Conservation (phyloP, 2,888 invertebrate genomes). For the Quadroppia sp. region DNA sequence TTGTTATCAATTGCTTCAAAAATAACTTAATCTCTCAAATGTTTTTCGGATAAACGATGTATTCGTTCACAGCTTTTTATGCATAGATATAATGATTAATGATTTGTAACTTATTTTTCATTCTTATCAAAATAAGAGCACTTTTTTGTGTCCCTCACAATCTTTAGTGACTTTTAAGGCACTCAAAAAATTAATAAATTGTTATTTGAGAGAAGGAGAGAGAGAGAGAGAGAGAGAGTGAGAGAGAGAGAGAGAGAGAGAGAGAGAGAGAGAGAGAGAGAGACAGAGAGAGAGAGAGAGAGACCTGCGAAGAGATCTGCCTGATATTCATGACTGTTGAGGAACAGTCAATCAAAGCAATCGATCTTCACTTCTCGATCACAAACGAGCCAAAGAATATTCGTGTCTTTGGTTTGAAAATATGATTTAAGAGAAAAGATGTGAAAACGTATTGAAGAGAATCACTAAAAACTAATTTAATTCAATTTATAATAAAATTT, state of each 20-base stretch:
- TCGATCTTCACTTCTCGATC: not conserved
- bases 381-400: not conserved
- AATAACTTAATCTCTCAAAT: conserved; percentile 21
- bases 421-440: not conserved
- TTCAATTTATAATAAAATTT: not conserved
- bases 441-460: no score
- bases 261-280: no score
- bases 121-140: conserved; percentile 16
- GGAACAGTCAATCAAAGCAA: not conserved
- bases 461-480: conserved; percentile 15
- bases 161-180: not conserved
- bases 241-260: no score
- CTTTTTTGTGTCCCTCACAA: not conserved
- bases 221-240: no score
- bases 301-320: no score
- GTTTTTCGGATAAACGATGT: not conserved
- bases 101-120: not conserved
- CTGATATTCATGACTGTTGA: not conserved
- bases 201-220: conserved; percentile 2
- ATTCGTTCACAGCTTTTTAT: conserved; percentile 1
- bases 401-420: not conserved
- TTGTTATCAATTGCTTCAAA: conserved; percentile 22
- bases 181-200: conserved; percentile 26
- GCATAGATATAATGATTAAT: conserved; percentile 26
- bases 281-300: no score